Percentiles rank a stretch among this genome's conserved stretches.
These are phyloP conservation scores for Cercopithecus mona DNA, from an alignment of 2,113 vertebrate genomes.

Conservation along the genomic window DNA sequence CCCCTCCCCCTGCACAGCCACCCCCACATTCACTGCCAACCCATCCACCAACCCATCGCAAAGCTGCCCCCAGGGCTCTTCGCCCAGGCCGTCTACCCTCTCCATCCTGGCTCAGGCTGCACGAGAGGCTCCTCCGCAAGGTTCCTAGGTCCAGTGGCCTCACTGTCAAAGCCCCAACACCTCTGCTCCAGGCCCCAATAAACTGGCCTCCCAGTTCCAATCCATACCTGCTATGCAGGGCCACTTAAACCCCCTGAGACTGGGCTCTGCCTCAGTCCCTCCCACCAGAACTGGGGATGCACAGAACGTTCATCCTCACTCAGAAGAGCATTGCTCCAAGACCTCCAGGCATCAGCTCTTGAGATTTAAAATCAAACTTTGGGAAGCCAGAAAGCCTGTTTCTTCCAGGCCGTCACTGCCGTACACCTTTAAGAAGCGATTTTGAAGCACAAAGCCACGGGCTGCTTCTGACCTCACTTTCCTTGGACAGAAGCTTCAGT, in stretches of 20 bases:
- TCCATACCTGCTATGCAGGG: accelerated
- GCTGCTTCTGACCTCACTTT: background rate
- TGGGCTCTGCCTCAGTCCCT: background rate
- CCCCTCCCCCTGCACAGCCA: accelerated
- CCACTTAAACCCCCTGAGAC: background rate
- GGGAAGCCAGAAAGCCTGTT: background rate
- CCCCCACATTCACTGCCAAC: too few species aligned
- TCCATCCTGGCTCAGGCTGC: background rate
- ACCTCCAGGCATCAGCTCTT: background rate
- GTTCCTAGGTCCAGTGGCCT: too few species aligned
- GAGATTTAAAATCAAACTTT: background rate
- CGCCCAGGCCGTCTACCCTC: background rate
- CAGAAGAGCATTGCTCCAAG: background rate
- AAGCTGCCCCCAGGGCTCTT: background rate
- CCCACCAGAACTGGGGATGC: background rate
- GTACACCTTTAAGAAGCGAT: background rate
- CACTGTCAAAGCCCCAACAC: background rate
- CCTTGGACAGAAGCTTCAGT: too few species aligned
- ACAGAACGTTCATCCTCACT: background rate
- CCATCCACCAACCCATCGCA: background rate
- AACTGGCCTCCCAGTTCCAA: background rate
- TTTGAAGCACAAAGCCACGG: background rate
- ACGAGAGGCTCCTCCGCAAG: background rate
- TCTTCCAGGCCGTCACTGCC: background rate
- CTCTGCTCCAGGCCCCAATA: background rate